Conservation (phyloP, 1,140 invertebrate species). For the Drosophila pseudoananassae region DNA sequence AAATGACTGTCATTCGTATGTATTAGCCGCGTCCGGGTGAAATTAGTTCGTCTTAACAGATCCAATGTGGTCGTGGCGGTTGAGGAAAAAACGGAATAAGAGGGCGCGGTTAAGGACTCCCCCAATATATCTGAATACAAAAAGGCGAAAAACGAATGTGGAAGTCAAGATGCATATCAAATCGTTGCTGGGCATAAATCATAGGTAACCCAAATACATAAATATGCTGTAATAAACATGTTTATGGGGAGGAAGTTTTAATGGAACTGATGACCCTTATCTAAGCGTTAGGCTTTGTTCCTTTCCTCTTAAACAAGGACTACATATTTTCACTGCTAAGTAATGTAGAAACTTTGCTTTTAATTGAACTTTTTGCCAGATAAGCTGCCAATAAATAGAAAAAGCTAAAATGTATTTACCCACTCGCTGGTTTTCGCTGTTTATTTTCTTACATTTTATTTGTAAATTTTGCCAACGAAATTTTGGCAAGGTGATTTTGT, state of each 20-base stretch:
- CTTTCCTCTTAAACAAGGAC: neutral
- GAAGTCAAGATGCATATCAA: slow-evolving; percentile 41
- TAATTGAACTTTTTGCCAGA: slow-evolving; percentile 44
- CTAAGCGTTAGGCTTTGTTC: slow-evolving; percentile 12
- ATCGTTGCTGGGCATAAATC: slow-evolving; percentile 34
- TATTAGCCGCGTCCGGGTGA: slow-evolving; percentile 51
- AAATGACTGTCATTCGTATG: slow-evolving; percentile 75
- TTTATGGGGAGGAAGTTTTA: slow-evolving; percentile 33
- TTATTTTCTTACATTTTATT: slow-evolving; percentile 23
- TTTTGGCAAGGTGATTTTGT: slow-evolving; percentile 35
- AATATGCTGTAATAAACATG: slow-evolving; percentile 45
- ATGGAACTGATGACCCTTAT: slow-evolving; percentile 21
- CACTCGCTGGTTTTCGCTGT: slow-evolving; percentile 23
- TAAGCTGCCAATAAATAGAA: slow-evolving; percentile 39
- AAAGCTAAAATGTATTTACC: slow-evolving; percentile 27
- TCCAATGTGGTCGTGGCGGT: slow-evolving; percentile 4
- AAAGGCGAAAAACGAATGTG: slow-evolving; percentile 5
- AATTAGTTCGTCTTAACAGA: slow-evolving; percentile 62
- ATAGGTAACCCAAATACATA: slow-evolving; percentile 52
- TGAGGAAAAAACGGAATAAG: neutral
- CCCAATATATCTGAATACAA: slow-evolving; percentile 8
- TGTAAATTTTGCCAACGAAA: slow-evolving; percentile 31
- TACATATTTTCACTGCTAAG: neutral
- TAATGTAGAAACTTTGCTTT: slow-evolving; percentile 26
- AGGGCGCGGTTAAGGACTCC: slow-evolving; percentile 15